Evolutionary conservation across 2,888 invertebrate genomes (phyloP), one percentile per base, ranked within the genome.

Genomic region (Spicauda simplicius): DNA sequence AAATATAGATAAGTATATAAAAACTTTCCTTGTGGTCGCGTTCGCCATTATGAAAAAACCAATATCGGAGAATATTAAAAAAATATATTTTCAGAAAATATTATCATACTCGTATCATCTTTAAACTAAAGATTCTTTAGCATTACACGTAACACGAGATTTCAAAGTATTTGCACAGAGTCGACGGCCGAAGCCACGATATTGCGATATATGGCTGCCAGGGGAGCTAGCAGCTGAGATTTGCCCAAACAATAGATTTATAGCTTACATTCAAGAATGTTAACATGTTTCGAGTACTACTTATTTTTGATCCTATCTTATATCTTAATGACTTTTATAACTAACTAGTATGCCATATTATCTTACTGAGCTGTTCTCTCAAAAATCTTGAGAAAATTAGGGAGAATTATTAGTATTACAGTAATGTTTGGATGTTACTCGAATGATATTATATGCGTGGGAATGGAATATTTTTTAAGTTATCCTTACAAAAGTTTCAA

Each of bases 161-260:
- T 48, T 66, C 48, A 19, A 60, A 41, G 65, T 66, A 66, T 60
- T 60, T 52, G 53, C 59, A 58, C 45, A 14, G 55, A 58, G 84
- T 83, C 83, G 70, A 77, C 78, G 84, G 83, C 79, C 79, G 78
- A 72, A 77, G 81, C 78, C 77, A 77, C 78, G 83, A 82, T 87
- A 89, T 86, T 81, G 84, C 88, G 83, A 92, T 91, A 85, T 91
- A 93, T 90, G 86, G 85, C 84, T 84, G 88, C 81, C 90, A 78
- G 73, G 92, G 92, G 92, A 92, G 79, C 73, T 71, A 76, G 75
- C 86, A 86, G 88, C 90, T 86, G 88, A 90, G 90, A 87, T 91
- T 91, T 75, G 72, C 75, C 78, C 80, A 83, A 86, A 87, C 82
- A 83, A 79, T 80, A 86, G 90, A 91, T 92, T 92, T 92, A 91